A percentile compares a stretch with the other conserved stretches of the same genome.
These are phyloP conservation scores for Heliconius congener DNA, from an alignment of 1,140 invertebrate species.

Conservation along the genomic window DNA sequence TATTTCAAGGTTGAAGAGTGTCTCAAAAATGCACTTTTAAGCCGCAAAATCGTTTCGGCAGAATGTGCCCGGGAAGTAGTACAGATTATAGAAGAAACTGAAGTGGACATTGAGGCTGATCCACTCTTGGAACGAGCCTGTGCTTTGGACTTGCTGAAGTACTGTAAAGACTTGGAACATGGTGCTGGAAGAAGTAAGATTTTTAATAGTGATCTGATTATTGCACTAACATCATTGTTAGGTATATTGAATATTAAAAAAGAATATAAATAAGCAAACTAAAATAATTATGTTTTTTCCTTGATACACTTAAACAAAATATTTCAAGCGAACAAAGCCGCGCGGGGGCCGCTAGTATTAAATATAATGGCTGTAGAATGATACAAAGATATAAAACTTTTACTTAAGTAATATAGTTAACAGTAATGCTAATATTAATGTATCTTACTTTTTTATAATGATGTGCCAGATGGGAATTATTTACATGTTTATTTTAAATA, in stretches of 20 bases:
- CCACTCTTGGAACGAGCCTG: slow-evolving; percentile 90
- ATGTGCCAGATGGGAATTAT: background rate
- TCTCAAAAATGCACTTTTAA: slow-evolving; percentile 90
- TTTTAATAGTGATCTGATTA: background rate
- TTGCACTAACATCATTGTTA: no score
- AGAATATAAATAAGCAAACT: no score
- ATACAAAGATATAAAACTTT: no score
- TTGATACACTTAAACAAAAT: no score
- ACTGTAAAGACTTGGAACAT: slow-evolving; percentile 90
- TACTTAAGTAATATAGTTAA: no score
- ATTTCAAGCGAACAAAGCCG: no score
- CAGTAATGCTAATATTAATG: background rate
- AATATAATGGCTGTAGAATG: no score
- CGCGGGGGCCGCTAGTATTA: no score
- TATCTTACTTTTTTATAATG: background rate
- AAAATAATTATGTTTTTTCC: no score
- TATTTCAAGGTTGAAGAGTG: slow-evolving; percentile 89
- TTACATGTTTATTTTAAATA: no score
- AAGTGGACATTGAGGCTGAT: slow-evolving; percentile 92
- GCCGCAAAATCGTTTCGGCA: slow-evolving; percentile 86
- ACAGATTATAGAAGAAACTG: slow-evolving; percentile 89
- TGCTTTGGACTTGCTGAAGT: slow-evolving; percentile 90
- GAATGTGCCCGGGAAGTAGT: slow-evolving; percentile 91
- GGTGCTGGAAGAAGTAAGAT: slow-evolving; percentile 91
- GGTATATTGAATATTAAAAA: no score